Evolutionary conservation across 2,113 vertebrate genomes (phyloP), one percentile per base, ranked within the genome.

Genomic region (Carlito syrichta): DNA sequence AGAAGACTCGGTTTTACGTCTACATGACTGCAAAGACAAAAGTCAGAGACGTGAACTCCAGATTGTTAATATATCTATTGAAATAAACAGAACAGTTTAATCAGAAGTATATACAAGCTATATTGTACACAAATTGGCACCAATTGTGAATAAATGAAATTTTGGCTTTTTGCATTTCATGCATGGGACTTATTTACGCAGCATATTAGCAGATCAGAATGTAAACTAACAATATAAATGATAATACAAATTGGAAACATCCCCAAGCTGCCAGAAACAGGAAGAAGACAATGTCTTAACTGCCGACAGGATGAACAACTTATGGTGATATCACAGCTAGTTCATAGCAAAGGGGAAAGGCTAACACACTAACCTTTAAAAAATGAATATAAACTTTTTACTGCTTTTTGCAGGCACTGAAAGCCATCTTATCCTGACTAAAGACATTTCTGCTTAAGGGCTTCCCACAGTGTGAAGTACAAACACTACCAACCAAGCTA

Each of bases 171-270:
- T 71, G 84, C 38, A 35, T 74, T 83, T 92, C 16, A 6, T 56
- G 27, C 69, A 68, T 0, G 1, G 43, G 38, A 69, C 62, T 79
- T 81, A 66, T 76, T 84, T 74, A 69, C 74, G 71, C 0, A 27
- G 86, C 74, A 43, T 19, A 16, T 43, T 78, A 78, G 74, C 86
- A 78, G 94, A 66, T 11, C 0, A 0, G 58, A 94, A 79, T 45
- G 25, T 69, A 93, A 96, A 95, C 89, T 89, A 91, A 93, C 83
- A 63, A 89, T 50, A 79, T 60, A 93, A 88, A 78, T 3, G 78
- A 96, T 94, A 93, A 68, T 69, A 84, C 63, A 66, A 86, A 86
- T 50, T 93, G 69, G 94, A 91, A 92, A 74, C 68, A 79, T 84
- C 54, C 86, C 58, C 40, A 54, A 48, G 54, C 86, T 89, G 89